Evolutionary conservation across 2,113 vertebrate species (phyloP), one percentile per base, ranked within the genome.

Genomic region (Pygathrix nemaeus): DNA sequence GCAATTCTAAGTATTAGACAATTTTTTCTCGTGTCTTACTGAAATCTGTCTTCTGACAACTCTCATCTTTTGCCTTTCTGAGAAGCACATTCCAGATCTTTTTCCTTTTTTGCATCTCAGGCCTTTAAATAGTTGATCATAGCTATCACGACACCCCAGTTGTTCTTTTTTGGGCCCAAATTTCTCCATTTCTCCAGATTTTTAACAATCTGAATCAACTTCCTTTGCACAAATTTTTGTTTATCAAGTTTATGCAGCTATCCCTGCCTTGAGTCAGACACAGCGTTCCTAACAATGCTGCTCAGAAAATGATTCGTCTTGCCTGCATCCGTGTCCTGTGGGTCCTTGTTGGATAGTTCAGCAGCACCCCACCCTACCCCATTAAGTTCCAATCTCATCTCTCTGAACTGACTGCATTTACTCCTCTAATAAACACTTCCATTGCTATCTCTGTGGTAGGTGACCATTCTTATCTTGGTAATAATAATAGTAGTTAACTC

Each of bases 191-290:
- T 79, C 55, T 95, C 9, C 35, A 90, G 35, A 52, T 35, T 14
- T 48, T 30, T 57, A 13, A 18, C 23, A 52, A 32, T 35, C 30
- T 5, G n/a, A 88, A 79, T 16, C 27, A 30, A 16, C 25, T 68
- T 52, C 30, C 10, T 95, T 90, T 55, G 83, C 30, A 52, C 66
- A 57, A 43, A 59, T 85, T 94, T 48, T 76, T 68, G 25, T 43
- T 76, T 90, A 2, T 45, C 6, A 8, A 2, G 25, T 61, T 73
- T 35, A 50, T 13, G 70, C 14, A 64, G 68, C 17, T 68, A 4
- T 21, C 32, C 14, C 23, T n/a, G 32, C n/a, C 48, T 72, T 48
- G 18, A 55, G 40, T 27, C 18, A 10, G 18, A 73, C 3, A 27
- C 9, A 7, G 57, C 4, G 6, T 61, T 94, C 82, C 16, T 84